phyloP scores from a whole-genome alignment of 1,140 invertebrate genomes.

The Kradibia gibbosae region DNA sequence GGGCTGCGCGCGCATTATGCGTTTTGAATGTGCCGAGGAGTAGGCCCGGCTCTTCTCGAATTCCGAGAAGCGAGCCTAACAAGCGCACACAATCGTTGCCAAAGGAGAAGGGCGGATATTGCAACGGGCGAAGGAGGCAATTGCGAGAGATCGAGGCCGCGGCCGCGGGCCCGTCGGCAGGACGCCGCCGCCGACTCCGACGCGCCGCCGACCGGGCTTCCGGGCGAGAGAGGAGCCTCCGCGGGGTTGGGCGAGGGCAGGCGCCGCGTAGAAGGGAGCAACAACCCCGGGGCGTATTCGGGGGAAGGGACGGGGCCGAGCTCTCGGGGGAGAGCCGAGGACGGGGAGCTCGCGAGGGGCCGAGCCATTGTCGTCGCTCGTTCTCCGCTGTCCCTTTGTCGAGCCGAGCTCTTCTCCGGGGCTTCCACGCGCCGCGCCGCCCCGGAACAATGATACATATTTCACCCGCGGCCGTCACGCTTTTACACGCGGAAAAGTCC shows the following conservation, averaged over 20 bases:
- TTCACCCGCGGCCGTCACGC: too few relatives aligned
- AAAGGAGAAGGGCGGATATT: neutral
- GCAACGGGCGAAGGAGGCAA: neutral
- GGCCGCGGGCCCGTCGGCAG: too few relatives aligned
- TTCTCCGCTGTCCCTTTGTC: neutral
- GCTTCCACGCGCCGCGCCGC: too few relatives aligned
- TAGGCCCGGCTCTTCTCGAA: neutral
- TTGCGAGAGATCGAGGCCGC: neutral
- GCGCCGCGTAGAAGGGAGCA: neutral
- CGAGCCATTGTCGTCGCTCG: neutral
- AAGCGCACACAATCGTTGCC: neutral
- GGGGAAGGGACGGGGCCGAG: neutral
- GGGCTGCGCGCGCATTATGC: neutral
- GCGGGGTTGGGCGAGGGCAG: neutral
- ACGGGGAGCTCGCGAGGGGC: too few relatives aligned
- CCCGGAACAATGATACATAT: too few relatives aligned
- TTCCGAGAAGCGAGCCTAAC: conserved; percentile 3
- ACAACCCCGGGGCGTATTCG: neutral
- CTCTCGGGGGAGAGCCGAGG: neutral
- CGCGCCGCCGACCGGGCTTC: neutral
- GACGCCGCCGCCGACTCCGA: too few relatives aligned
- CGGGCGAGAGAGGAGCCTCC: neutral
- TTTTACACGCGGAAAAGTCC: too few relatives aligned
- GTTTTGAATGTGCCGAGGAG: neutral
- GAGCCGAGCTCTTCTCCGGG: too few relatives aligned